phyloP scores from a whole-genome alignment of 2,888 invertebrate genomes.

The Oxycera nigricornis region DNA sequence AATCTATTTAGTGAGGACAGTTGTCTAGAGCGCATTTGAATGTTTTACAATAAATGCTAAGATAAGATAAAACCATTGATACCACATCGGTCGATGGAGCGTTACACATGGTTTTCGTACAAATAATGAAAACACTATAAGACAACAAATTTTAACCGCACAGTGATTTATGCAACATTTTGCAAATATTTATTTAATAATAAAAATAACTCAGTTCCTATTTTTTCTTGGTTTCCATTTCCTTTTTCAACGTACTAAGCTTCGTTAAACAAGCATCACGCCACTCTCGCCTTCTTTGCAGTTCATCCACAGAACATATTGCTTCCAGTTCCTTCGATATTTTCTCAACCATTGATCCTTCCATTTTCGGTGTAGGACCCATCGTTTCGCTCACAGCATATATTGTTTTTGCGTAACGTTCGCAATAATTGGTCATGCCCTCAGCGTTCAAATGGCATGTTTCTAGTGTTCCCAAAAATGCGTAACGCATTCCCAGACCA shows the following conservation, averaged over 20 bases:
- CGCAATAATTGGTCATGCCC: slow-evolving; percentile 73
- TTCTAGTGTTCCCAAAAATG: slow-evolving; percentile 93
- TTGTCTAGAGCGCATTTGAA: too few relatives aligned
- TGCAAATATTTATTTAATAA: neutral
- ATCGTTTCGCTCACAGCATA: slow-evolving; percentile 74
- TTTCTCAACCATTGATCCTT: slow-evolving; percentile 69
- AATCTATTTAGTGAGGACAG: too few relatives aligned
- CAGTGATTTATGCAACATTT: neutral
- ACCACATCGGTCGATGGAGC: too few relatives aligned
- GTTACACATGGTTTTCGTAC: too few relatives aligned
- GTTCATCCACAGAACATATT: slow-evolving; percentile 75
- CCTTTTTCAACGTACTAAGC: slow-evolving; percentile 78
- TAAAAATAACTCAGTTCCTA: slow-evolving; percentile 14
- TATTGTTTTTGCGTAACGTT: slow-evolving; percentile 69
- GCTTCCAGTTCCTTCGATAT: slow-evolving; percentile 77
- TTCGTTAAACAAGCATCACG: slow-evolving; percentile 83
- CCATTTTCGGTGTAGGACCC: slow-evolving; percentile 77
- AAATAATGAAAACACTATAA: too few relatives aligned
- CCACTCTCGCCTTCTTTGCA: slow-evolving; percentile 80
- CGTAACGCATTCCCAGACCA: slow-evolving; percentile 94
- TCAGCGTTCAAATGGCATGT: slow-evolving; percentile 95
- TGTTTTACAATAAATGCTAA: too few relatives aligned
- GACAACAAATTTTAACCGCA: neutral
- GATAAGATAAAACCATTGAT: too few relatives aligned
- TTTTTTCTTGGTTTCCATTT: slow-evolving; percentile 64